Evolutionary conservation across 2,113 vertebrate species (phyloP).

Genomic region (Caloenas nicobarica): DNA sequence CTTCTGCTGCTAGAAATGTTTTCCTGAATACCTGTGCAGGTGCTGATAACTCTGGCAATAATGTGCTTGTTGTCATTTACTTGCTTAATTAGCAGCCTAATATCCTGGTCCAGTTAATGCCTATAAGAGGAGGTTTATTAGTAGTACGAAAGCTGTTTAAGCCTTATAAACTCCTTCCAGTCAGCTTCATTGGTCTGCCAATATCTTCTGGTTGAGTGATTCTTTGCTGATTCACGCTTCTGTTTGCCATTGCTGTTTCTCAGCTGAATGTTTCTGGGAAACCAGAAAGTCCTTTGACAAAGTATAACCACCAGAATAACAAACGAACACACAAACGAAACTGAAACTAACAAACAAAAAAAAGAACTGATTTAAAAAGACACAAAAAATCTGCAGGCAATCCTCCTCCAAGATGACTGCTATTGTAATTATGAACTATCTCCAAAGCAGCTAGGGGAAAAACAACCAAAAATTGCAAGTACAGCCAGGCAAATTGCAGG

Average conservation of each 20-base stretch:
- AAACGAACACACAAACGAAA: no score
- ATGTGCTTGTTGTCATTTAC: constrained; percentile 43
- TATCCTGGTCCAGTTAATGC: constrained; percentile 60
- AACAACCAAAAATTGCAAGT: background rate
- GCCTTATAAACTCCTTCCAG: constrained; percentile 60
- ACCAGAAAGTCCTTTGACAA: background rate
- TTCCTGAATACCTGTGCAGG: constrained; percentile 35
- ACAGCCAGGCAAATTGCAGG: background rate
- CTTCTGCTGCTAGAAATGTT: background rate
- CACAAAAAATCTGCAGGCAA: background rate
- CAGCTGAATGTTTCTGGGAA: constrained; percentile 11
- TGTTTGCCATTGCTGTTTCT: background rate
- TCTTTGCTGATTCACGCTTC: constrained; percentile 20
- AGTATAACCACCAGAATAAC: background rate
- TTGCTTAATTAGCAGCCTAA: constrained; percentile 69
- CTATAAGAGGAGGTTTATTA: constrained; percentile 59
- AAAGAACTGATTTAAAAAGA: background rate
- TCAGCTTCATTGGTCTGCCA: constrained; percentile 61
- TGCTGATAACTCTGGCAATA: background rate
- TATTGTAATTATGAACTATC: background rate
- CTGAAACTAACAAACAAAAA: background rate
- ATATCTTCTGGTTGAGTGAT: constrained; percentile 62
- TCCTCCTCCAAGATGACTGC: background rate
- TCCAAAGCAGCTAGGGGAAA: background rate
- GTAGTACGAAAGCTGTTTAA: constrained; percentile 44